Base-by-base conservation (phyloP, 2,888 invertebrate species). In the Thelaira solivaga region DNA sequence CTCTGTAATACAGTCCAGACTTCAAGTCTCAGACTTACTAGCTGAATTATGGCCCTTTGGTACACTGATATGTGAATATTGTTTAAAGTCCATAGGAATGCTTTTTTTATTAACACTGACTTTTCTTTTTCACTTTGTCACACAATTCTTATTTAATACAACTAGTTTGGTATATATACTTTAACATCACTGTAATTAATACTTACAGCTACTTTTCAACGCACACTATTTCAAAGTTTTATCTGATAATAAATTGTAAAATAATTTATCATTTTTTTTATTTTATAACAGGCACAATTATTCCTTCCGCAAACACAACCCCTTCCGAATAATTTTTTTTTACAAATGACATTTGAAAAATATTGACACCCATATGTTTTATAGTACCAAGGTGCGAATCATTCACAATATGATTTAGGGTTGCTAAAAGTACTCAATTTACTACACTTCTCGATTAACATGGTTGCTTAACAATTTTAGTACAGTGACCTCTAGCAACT, bases 361-460 rank as follows among this genome's bases (percentile, higher is more conserved):
- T 31, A 7, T 10, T 64, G 49, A 64, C 53, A 67, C 24, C 22
- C 65, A 67, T 53, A 53, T 67, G 65, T 53, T 53, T 36, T 22
- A 31, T 43, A 31, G 22, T 13, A 22, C 2, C 31, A 16, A 53
- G 8, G 4, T 41, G 2, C 16, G 1, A 16, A 31, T 13, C n/a
- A 67, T 34, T 53, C 65, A 67, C 65, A 53, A 67, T 67, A 67
- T 41, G 2, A n/a, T 6, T 11, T 5, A 61, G 2, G 24, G 61
- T 39, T 61, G 43, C 6, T 41, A 31, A 31, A 22, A 20, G 31
- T 59, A 43, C 2, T 20, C 11, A 20, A 16, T 2, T 8, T 26
- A 20, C 2, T 18, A 43, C 1, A 13, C 13, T 18, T 43, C 8
- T 6, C 8, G 0, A 3, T n/a, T 8, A 10, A 11, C 18, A 29